phyloP scores from a whole-genome alignment of 64 coral and sea anemone genomes.

The Stylophora pistillata region DNA sequence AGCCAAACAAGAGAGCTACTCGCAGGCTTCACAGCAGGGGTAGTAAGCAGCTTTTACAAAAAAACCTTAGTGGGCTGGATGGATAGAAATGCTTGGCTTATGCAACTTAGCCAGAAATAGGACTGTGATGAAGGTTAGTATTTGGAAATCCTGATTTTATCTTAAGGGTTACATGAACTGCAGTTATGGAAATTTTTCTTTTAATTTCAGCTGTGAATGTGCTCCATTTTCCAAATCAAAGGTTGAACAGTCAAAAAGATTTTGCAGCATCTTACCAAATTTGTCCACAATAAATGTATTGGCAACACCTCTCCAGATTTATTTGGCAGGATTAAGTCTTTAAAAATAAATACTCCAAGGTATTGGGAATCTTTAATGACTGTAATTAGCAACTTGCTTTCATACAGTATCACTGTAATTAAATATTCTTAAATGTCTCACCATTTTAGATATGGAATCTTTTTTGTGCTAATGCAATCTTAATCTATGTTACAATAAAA shows the following conservation, averaged over 20 bases:
- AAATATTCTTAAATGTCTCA: constrained; percentile 49
- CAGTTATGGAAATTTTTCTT: not conserved
- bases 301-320: constrained; percentile 25
- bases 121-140: too few species aligned
- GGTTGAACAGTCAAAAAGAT: not conserved
- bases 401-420: constrained; percentile 44
- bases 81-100: not conserved
- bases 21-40: too few species aligned
- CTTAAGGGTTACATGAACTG: not conserved
- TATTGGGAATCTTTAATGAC: constrained; percentile 31
- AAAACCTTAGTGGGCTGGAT: too few species aligned
- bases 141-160: not conserved
- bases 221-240: not conserved
- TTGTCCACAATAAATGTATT: not conserved
- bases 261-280: not conserved
- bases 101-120: too few species aligned
- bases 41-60: too few species aligned
- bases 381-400: not conserved
- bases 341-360: constrained; percentile 46
- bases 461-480: constrained; percentile 22
- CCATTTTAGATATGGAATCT: constrained; percentile 15
- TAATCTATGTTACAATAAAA: constrained; percentile 47
- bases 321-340: constrained; percentile 6
- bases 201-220: too few species aligned
- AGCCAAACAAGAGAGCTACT: too few species aligned